Evolutionary conservation across 2,113 vertebrate genomes (phyloP), one percentile per base, ranked within the genome.

Genomic region (Trinectes maculatus): DNA sequence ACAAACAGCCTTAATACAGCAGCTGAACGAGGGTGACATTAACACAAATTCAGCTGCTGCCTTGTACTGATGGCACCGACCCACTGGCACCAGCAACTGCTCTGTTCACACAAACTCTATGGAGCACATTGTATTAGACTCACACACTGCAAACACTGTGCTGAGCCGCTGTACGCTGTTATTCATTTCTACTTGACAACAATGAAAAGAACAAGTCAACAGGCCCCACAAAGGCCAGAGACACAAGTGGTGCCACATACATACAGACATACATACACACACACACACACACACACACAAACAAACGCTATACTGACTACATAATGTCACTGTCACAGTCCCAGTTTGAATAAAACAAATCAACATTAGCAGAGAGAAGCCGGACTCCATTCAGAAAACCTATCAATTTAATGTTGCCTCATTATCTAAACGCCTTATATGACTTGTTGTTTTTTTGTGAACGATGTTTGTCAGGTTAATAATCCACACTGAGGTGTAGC

Each of bases 11-110:
- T n/a, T n/a, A n/a, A 9, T 2, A 33, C 31, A 33, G 8, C 31
- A 33, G 31, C 31, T 33, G 31, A 33, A 10, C 8, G 2, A 3
- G 31, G 8, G 31, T 10, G 29, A 52, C 37, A 43, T 31, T n/a
- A 26, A 71, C 34, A 39, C 24, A 42, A n/a, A n/a, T n/a, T n/a
- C 16, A 57, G 19, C 8, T 3, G 2, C 58, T 12, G 56, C 69
- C 46, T 77, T 28, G 74, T 9, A 60, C 61, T 63, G 70, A 71
- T 42, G 52, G 74, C 67, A 72, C 77, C 42, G 53, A 59, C 40
- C 6, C 55, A 58, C 8, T 44, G 48, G 34, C 44, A 34, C n/a
- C n/a, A n/a, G n/a, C n/a, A n/a, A n/a, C n/a, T n/a, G 36, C 65
- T 58, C 58, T 66, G 37, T 52, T 11, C 24, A 52, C 44, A 57